Base-by-base conservation (phyloP, 2,888 invertebrate genomes). In the Patella depressa region DNA sequence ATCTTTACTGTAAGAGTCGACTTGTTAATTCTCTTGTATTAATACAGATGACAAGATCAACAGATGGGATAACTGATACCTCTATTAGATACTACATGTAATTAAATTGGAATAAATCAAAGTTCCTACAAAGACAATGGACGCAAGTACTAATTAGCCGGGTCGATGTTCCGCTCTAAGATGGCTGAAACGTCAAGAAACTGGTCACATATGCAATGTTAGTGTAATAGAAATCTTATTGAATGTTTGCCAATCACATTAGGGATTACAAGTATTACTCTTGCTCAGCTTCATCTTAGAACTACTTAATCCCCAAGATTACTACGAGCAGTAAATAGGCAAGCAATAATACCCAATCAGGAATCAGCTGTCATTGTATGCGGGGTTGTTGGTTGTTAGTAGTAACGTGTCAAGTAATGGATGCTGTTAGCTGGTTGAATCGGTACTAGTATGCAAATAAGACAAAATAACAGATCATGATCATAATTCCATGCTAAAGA, bases 291-390 rank as follows among this genome's bases (percentile, higher is more conserved):
- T 24, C 24, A 65, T 65, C 65, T 65, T 65, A 65, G 65, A 24
- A 65, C 65, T 65, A 65, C 65, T 19, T 65, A 65, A 65, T 65
- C 65, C 65, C 24, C 11, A 11, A 24, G 65, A 65, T 65, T 65
- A 65, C 65, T 65, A 65, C 65, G 19, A 65, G 65, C 24, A 65
- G 65, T 65, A 65, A 65, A 65, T 65, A 65, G 65, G 65, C 65
- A 24, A 65, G 19, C 65, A 65, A 24, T 65, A 65, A 65, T 65
- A 65, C 65, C 65, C 65, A 65, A 65, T 65, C 65, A 65, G 65
- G 24, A 65, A 65, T 65, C 65, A 65, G 19, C 65, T 65, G 65
- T 65, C 65, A 65, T 65, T 19, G 65, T 45, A 45, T 9, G 45
- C 45, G 9, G 45, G 45, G 45, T 45, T 45, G 45, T 7, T 45